Evolutionary conservation across 2,888 invertebrate genomes (phyloP), one percentile per base, ranked within the genome.

Genomic region (Brassicogethes aeneus): DNA sequence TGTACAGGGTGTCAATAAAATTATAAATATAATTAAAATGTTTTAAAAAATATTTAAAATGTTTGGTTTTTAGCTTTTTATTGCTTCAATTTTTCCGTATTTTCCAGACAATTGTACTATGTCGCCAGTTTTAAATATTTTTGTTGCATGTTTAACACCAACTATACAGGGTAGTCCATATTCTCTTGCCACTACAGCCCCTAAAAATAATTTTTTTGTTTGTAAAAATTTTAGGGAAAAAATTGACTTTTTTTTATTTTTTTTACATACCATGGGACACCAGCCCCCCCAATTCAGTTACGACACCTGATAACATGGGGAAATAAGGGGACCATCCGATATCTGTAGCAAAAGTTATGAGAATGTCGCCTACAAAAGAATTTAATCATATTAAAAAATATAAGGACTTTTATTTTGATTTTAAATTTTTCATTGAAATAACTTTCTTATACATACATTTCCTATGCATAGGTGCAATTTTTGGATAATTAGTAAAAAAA

Each of bases 301-400:
- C 82, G 36, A 89, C 75, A 5, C 88, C 90, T 0, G 77, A 70
- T 13, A 90, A 62, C 36, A 88, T 73, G 1, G 87, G 85, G 64
- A 89, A 90, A 67, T 87, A 88, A 0, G 88, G 87, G 2, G 83
- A 81, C 89, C 89, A 90, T 1, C 85, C 87, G 48, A 89, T 82
- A 59, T 90, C 89, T 0, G 88, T 88, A 32, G 78, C 76, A 51
- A 74, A 74, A 0, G 88, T 85, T 49, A 90, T 79, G 48, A 90
- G 68, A 46, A 90, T 74, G 57, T 90, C 89, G 1, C 85, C 85
- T 48, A 40, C 39, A 59, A 56, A 23, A 15, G 17, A 5, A 34
- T 39, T n/a, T n/a, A n/a, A n/a, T n/a, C 17, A 15, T 15, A 14
- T 17, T 36, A 43, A 17, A 32, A 12, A 5, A 23, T 17, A 13